A percentile compares a stretch with the other conserved stretches of the same genome.
Conservation (phyloP, 2,888 invertebrate species). For the Smittia sp. region DNA sequence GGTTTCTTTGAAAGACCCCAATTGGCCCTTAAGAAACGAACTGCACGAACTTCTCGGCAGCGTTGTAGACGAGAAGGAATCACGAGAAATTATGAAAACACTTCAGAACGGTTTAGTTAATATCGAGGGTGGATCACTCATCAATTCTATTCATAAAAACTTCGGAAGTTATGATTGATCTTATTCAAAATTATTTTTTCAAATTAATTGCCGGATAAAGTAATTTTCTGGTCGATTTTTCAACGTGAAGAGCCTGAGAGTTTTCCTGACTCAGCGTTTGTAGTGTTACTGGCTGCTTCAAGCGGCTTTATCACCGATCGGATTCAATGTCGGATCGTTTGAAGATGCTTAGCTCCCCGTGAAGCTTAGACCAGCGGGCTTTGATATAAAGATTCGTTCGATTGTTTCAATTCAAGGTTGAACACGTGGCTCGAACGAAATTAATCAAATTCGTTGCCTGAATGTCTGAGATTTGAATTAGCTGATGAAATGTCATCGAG, state of each 20-base stretch:
- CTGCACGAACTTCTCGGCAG: not conserved
- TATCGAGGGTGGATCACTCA: not conserved
- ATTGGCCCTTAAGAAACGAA: conserved; percentile 3
- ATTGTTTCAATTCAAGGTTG: too few species aligned
- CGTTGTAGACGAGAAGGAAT: not conserved
- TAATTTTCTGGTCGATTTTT: conserved; percentile 2
- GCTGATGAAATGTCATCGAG: too few species aligned
- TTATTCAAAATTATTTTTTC: not conserved
- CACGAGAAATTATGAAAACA: conserved; percentile 1
- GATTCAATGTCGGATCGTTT: not conserved
- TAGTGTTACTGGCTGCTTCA: not conserved
- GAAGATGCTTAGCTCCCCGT: not conserved
- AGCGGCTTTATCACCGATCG: not conserved
- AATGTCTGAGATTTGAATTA: too few species aligned
- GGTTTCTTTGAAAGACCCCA: not conserved
- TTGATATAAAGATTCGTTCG: not conserved
- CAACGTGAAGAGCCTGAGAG: not conserved
- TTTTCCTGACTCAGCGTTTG: not conserved
- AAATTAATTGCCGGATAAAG: conserved; percentile 12
- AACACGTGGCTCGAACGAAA: too few species aligned
- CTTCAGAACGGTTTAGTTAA: not conserved
- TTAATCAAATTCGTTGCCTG: too few species aligned
- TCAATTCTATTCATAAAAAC: not conserved
- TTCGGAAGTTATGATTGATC: conserved; percentile 8
- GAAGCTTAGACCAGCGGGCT: not conserved